Conservation (phyloP, 2,888 invertebrate genomes). For the Plagodis dolabraria region DNA sequence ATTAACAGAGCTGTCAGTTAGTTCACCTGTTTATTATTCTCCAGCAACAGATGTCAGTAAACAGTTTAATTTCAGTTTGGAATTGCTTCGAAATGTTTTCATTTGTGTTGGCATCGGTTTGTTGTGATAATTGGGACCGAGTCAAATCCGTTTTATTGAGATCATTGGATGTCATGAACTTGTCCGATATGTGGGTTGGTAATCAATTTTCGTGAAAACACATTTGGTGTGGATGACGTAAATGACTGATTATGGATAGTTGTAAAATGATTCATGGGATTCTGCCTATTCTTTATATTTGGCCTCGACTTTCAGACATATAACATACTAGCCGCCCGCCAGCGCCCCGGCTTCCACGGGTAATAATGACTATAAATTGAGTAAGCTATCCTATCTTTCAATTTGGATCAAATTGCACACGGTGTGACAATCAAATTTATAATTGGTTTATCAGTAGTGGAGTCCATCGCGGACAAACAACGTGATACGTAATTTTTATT, state of each 20-base stretch:
- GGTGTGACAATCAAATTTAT: no score
- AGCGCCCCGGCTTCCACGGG: no score
- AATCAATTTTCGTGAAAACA: constrained; percentile 7
- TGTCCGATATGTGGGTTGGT: constrained; percentile 10
- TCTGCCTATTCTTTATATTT: no score
- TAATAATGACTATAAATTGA: no score
- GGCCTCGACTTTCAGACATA: no score
- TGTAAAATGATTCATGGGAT: no score
- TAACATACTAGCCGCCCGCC: no score
- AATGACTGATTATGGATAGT: neutral
- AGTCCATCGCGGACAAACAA: no score
- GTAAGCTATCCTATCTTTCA: no score
- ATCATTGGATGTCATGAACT: constrained; percentile 16
- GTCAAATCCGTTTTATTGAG: constrained; percentile 24
- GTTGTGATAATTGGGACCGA: constrained; percentile 19
- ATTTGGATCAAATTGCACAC: no score
- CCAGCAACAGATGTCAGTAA: constrained; percentile 24
- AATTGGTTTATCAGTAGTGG: no score
- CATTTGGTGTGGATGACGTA: neutral
- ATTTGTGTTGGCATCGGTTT: constrained; percentile 25
- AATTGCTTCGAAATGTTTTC: constrained; percentile 16
- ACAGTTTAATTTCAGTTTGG: constrained; percentile 18
- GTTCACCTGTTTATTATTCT: constrained; percentile 31
- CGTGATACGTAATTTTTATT: no score
- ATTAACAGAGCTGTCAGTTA: constrained; percentile 22